Base-by-base conservation (phyloP, 2,888 invertebrate species). In the Formica aserva region DNA sequence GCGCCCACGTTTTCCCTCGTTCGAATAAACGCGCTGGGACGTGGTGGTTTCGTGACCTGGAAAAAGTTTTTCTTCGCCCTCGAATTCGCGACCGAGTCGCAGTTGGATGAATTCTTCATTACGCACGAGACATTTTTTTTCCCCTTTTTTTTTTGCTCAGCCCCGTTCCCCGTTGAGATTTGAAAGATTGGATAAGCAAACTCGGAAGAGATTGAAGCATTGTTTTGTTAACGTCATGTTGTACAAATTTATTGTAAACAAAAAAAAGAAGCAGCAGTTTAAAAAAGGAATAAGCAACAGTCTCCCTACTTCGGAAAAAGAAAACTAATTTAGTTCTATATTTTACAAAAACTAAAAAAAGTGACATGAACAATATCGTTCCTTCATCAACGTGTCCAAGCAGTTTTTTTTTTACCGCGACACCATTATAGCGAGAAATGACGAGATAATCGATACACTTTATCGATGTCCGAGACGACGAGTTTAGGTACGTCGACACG, bases 21-120 rank as follows among this genome's bases (percentile, higher is more conserved):
- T 48, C 63, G 22, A 35, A 41, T 71, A 71, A 78, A 78, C 32
- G 45, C 38, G 29, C n/a, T 32, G 32, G 29, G 22, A 71, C 71
- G 69, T 69, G 45, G 71, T 45, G 32, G 57, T 78, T 69, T 41
- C 76, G 26, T 67, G 76, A 41, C 38, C 29, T 57, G 57, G 26
- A 78, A 72, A 72, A 41, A 78, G 13, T 80, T 69, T 57, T 29
- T 41, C 57, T 22, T 55, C 38, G 71, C n/a, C 18, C n/a, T 77
- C 29, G 52, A 67, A 55, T 67, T 77, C 35, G 67, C 26, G 26
- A 38, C 65, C 22, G 22, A 41, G 41, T 45, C 66, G 69, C 65
- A 32, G 15, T 35, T 72, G 41, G 22, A 18, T 60, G 26, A 72
- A 80, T 72, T 71, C 78, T 57, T 78, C 78, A 71, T 71, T 78